Evolutionary conservation across 2,113 vertebrate species (phyloP).

Genomic region (Caranx ignobilis): DNA sequence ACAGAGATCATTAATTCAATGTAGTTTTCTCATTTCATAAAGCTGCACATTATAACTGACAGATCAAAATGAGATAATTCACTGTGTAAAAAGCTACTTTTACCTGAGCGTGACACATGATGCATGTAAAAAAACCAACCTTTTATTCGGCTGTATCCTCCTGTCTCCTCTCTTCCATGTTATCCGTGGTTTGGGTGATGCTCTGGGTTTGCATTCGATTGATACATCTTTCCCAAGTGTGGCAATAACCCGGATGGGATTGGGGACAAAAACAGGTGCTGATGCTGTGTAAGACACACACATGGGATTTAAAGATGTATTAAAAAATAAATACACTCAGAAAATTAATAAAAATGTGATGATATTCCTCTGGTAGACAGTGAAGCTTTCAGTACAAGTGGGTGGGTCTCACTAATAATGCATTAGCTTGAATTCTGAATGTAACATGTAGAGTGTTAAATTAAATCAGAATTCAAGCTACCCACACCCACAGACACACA

Average conservation of each 20-base stretch:
- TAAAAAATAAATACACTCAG: background rate
- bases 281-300: conserved; percentile 85
- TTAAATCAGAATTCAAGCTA: too few relatives aligned
- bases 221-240: conserved; percentile 90
- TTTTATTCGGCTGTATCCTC: conserved; percentile 88
- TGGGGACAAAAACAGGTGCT: conserved; percentile 88
- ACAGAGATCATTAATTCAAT: background rate
- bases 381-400: too few relatives aligned
- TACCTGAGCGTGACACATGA: background rate
- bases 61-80: background rate
- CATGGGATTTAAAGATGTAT: background rate
- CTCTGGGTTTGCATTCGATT: conserved; percentile 92
- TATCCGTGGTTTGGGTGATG: conserved; percentile 93
- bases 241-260: conserved; percentile 89
- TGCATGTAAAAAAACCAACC: conserved; percentile 75
- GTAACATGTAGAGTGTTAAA: too few relatives aligned
- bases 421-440: too few relatives aligned
- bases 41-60: background rate
- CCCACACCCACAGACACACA: too few relatives aligned
- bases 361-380: too few relatives aligned
- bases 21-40: background rate
- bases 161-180: conserved; percentile 93
- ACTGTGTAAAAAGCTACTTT: background rate
- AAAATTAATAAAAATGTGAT: background rate
- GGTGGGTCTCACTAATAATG: too few relatives aligned